Evolutionary conservation across 2,113 vertebrate species (phyloP).

Genomic region (Alosa alosa): DNA sequence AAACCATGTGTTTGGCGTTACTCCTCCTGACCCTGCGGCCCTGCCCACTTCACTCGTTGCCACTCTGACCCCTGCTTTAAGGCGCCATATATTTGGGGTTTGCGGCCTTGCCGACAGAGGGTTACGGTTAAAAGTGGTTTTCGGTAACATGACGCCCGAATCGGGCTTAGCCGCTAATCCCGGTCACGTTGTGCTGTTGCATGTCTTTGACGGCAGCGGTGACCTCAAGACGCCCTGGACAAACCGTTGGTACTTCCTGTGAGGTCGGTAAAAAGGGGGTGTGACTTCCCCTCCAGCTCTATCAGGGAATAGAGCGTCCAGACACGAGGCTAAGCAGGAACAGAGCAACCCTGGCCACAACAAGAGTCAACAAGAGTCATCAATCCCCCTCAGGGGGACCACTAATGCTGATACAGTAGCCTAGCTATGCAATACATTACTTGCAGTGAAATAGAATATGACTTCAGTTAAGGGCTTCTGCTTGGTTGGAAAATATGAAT

Average conservation of each 20-base stretch:
- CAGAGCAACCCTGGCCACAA: too few relatives aligned
- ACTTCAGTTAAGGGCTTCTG: too few relatives aligned
- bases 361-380: too few relatives aligned
- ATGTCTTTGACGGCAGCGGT: neutral
- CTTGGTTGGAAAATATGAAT: too few relatives aligned
- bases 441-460: too few relatives aligned
- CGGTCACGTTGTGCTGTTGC: neutral
- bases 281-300: too few relatives aligned
- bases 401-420: too few relatives aligned
- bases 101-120: neutral
- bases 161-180: constrained; percentile 4
- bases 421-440: too few relatives aligned
- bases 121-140: neutral
- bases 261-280: neutral
- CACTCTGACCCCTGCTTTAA: neutral
- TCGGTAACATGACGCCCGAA: neutral
- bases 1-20: neutral
- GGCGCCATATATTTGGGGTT: neutral
- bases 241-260: neutral
- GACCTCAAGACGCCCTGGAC: neutral
- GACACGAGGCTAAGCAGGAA: too few relatives aligned
- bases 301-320: too few relatives aligned
- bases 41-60: neutral
- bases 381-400: too few relatives aligned
- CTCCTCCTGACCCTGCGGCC: neutral